phyloP scores from a whole-genome alignment of 1,140 invertebrate genomes.

The Gonatopus flavifemur region DNA sequence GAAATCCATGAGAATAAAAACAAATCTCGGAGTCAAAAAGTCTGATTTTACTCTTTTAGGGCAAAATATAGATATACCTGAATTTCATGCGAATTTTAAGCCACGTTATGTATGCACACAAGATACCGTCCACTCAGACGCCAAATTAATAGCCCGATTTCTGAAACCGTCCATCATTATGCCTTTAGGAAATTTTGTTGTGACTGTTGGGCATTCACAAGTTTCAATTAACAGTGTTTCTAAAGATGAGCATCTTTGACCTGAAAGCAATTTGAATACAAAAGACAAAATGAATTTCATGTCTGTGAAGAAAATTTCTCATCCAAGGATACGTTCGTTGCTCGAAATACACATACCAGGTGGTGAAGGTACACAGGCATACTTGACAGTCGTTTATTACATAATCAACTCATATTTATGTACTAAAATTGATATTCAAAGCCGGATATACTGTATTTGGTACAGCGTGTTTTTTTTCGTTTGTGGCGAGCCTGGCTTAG shows the following conservation, averaged over 20 bases:
- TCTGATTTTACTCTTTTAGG: too few species aligned
- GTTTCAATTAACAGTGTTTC: neutral
- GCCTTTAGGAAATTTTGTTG: slow-evolving; percentile 10
- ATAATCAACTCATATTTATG: slow-evolving; percentile 4
- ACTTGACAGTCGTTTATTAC: slow-evolving; percentile 11
- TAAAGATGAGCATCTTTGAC: slow-evolving; percentile 19
- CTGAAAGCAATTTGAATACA: slow-evolving; percentile 7
- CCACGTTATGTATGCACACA: too few species aligned
- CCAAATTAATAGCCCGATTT: too few species aligned
- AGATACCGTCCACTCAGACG: too few species aligned
- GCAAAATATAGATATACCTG: too few species aligned
- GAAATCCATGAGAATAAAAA: too few species aligned
- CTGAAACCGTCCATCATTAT: too few species aligned
- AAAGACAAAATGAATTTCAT: slow-evolving; percentile 23
- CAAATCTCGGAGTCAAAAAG: too few species aligned
- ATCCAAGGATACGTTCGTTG: slow-evolving; percentile 1
- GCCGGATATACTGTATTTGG: slow-evolving; percentile 11
- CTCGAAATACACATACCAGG: slow-evolving; percentile 8
- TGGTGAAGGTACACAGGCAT: slow-evolving; percentile 9
- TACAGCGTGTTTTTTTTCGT: slow-evolving; percentile 16
- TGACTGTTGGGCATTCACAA: slow-evolving; percentile 2
- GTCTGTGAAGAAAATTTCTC: slow-evolving; percentile 13
- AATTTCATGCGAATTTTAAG: too few species aligned
- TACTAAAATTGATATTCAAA: neutral
- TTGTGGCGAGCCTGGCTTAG: slow-evolving; percentile 14